Base-by-base conservation (phyloP, 2,888 invertebrate species). In the Thymelicus sylvestris region DNA sequence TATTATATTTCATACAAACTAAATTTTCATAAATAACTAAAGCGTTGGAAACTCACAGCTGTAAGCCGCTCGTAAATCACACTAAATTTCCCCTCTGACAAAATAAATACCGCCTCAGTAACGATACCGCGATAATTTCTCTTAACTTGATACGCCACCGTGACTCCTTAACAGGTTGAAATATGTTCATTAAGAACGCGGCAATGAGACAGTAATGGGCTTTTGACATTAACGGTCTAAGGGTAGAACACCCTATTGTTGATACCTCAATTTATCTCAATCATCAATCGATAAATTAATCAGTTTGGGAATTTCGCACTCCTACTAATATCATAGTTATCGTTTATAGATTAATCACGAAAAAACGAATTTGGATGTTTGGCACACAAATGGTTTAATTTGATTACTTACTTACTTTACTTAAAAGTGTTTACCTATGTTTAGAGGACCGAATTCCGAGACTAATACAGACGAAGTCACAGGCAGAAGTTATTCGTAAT, bases 71-170 rank as follows among this genome's bases (percentile, higher is more conserved):
- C 66, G 75, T 76, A 76, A 76, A 76, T 76, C 75, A 75, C 72
- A 68, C 67, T 75, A 74, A 19, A 74, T 75, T 73, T 75, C 72
- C 74, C 47, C 73, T 71, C 74, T 70, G 59, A 70, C 71, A 73
- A 75, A 76, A 75, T 76, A 74, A 75, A 75, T 75, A 75, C 72
- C 72, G 72, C 71, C 73, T 72, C 67, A 73, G 71, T 75, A 74
- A 75, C 71, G 75, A 74, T 72, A 72, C 72, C 68, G 72, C 69
- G 65, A 73, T 74, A 65, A 70, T 70, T 70, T 72, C 72, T 68
- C 70, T 70, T 57, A 60, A 69, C 71, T 71, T 73, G 72, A 74
- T 72, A 69, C 63, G 66, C 61, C 24, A 24, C 68, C 66, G 68
- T 66, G 59, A 70, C 59, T 64, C 48, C 57, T 70, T 65, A 60